Percentiles rank a stretch among this genome's conserved stretches.
Evolutionary conservation across 92 coral and sea anemone species (phyloP).

Genomic region (Isaurus tuberculatus): DNA sequence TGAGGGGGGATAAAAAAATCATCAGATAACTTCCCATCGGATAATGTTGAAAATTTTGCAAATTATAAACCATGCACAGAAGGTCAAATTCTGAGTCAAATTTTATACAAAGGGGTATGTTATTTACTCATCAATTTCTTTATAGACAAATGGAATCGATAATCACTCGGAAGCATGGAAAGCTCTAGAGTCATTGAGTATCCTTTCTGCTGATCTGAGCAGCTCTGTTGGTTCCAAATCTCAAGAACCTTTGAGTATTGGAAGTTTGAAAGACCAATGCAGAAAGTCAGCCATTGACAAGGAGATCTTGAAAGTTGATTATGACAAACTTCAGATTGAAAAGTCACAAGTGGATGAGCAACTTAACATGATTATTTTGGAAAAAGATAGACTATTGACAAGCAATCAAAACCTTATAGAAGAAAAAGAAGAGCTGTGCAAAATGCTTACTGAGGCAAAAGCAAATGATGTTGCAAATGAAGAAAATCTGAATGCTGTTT

Average conservation of each 20-base stretch:
- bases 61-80: too few species aligned
- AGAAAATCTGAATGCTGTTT: background rate
- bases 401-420: slow-evolving; percentile 7
- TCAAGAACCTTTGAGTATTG: slow-evolving; percentile 22
- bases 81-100: too few species aligned
- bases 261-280: slow-evolving; percentile 34
- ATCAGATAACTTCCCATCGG: too few species aligned
- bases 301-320: slow-evolving; percentile 45
- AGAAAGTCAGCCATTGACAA: slow-evolving; percentile 44
- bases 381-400: slow-evolving; percentile 1
- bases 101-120: too few species aligned
- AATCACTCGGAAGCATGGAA: slow-evolving; percentile 30
- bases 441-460: slow-evolving; percentile 30
- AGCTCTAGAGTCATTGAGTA: slow-evolving; percentile 20
- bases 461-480: slow-evolving; percentile 21
- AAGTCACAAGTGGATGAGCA: slow-evolving; percentile 43
- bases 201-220: slow-evolving; percentile 12
- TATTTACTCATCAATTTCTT: background rate
- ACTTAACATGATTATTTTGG: background rate
- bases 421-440: slow-evolving; percentile 41
- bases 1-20: too few species aligned
- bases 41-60: too few species aligned
- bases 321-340: slow-evolving; percentile 42
- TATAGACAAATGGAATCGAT: slow-evolving; percentile 25
- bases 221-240: slow-evolving; percentile 5